These are phyloP conservation scores for Momotus momota DNA, from an alignment of 2,797 vertebrate genomes.

Conservation along the genomic window DNA sequence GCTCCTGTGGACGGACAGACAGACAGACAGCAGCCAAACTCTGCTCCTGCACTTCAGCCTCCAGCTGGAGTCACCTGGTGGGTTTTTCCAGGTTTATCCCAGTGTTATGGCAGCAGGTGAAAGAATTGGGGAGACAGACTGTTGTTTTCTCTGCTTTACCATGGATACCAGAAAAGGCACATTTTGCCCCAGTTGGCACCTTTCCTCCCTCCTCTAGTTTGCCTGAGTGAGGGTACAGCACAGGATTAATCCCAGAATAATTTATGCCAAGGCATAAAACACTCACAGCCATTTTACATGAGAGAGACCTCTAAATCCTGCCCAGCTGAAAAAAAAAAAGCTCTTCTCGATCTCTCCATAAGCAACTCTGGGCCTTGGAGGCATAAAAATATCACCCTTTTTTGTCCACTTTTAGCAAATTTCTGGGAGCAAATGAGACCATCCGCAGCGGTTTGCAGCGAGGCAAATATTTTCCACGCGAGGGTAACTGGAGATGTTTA, in stretches of 20 bases:
- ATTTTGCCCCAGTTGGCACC: not conserved
- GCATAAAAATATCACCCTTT: not conserved
- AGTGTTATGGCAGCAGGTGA: rapidly evolving
- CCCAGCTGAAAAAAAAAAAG: not conserved
- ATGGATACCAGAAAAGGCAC: not conserved
- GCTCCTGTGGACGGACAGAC: not conserved
- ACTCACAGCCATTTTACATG: not conserved
- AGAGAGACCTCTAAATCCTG: not conserved
- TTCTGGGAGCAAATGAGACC: not conserved
- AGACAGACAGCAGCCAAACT: not conserved
- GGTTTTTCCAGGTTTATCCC: not conserved
- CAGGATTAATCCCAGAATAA: not conserved
- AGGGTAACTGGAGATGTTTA: not conserved
- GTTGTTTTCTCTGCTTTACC: not conserved
- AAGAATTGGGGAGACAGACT: not conserved
- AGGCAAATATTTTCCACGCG: rapidly evolving
- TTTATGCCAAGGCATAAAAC: not conserved
- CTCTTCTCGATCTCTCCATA: not conserved
- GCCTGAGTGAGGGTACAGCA: not conserved
- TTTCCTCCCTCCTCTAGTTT: not conserved
- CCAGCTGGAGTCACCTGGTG: rapidly evolving
- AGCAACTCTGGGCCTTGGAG: not conserved
- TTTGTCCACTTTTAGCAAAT: not conserved
- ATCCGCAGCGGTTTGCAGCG: rapidly evolving
- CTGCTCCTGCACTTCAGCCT: rapidly evolving